Evolutionary conservation across 2,888 invertebrate species (phyloP).

Genomic region (Beris chalybata): DNA sequence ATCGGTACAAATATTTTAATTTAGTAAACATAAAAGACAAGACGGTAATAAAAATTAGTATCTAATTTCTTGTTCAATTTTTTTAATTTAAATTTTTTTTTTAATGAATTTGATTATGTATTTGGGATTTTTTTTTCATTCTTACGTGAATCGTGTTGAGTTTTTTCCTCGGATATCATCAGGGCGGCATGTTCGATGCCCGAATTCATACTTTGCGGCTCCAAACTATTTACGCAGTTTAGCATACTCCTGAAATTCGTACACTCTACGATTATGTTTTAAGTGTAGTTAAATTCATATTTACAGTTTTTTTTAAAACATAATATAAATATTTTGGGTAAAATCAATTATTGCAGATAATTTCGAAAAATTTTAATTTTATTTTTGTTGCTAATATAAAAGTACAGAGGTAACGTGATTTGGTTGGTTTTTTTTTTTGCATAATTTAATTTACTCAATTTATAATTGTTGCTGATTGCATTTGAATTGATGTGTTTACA

Average conservation of each 20-base stretch:
- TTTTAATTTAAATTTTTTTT: constrained; percentile 34
- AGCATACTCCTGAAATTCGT: constrained; percentile 84
- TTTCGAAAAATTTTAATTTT: neutral
- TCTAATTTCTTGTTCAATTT: constrained; percentile 23
- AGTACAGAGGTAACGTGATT: too few species aligned
- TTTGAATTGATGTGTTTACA: too few species aligned
- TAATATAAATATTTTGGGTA: neutral
- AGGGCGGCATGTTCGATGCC: constrained; percentile 74
- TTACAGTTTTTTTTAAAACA: constrained; percentile 39
- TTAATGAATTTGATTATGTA: constrained; percentile 16
- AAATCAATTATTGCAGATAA: constrained; percentile 6
- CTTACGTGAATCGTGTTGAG: constrained; percentile 81
- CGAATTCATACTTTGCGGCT: constrained; percentile 81
- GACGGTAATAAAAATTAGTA: constrained; percentile 21
- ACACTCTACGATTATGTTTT: constrained; percentile 61
- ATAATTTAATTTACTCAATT: too few species aligned
- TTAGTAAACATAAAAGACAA: neutral
- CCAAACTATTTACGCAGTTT: constrained; percentile 92
- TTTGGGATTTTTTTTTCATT: constrained; percentile 45
- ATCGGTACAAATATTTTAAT: neutral
- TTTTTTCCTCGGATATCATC: constrained; percentile 77
- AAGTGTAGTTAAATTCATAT: constrained; percentile 53
- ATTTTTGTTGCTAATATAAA: constrained; percentile 20
- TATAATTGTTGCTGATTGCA: too few species aligned
- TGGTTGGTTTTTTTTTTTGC: too few species aligned